Base-by-base conservation (phyloP, 1,140 invertebrate genomes). In the Drosophila triauraria region DNA sequence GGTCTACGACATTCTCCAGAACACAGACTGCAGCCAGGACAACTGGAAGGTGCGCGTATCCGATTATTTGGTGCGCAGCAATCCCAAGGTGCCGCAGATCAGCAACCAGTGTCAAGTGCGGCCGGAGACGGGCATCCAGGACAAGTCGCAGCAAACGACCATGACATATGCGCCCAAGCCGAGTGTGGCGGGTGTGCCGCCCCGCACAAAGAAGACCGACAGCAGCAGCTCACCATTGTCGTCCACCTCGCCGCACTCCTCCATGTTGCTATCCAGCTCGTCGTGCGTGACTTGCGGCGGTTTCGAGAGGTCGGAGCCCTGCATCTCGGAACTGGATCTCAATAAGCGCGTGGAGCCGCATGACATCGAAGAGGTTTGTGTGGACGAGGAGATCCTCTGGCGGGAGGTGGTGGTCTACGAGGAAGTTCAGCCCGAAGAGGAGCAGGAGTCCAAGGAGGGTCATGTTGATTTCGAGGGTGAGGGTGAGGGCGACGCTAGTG, bases 341-440 rank as follows among this genome's bases (percentile, higher is more conserved):
- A 80, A 68, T 10, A 84, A 88, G 38, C 75, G 84, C 2, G 53
- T 88, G 25, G 59, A 74, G 23, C 78, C 75, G 2, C 77, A 82
- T 23, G 72, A 61, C 15, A 63, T 57, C 40, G 85, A 90, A 40
- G 56, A 64, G 4, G 62, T 90, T 4, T 90, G 85, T 30, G 42
- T 59, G 10, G 86, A 82, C 5, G 86, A 90, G 38, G 86, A 90
- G 76, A 80, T 91, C 6, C 58, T 90, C 20, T 90, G 86, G 86
- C 63, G 82, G 53, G 86, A 90, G 56, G 75, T 90, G 8, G 47
- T 91, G 12, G 82, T 90, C 10, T 90, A 82, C 30, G 86, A 91
- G 25, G 82, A 91, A 46, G 44, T 92, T 69, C 92, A 93, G 84
- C 92, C 93, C 71, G 92, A 80, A 72, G 84, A 85, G 68, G 90